Evolutionary conservation across 64 coral and sea anemone genomes (phyloP), one percentile per base, ranked within the genome.

Genomic region (Pocillopora verrucosa): DNA sequence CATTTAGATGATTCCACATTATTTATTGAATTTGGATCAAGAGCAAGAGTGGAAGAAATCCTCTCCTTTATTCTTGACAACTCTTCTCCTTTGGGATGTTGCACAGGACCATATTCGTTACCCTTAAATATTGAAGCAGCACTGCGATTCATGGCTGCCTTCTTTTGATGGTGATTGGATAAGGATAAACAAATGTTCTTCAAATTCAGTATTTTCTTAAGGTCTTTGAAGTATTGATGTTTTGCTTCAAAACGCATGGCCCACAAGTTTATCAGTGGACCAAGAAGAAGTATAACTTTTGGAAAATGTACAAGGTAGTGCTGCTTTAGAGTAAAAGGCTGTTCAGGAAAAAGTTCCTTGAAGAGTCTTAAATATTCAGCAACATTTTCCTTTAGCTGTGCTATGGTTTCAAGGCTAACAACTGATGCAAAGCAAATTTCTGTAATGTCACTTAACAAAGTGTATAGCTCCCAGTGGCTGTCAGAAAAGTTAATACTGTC

Each of bases 291-390:
- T 36, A 92, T 83, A 16, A 92, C 45, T 87, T 67, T 76, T 30
- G 90, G 90, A 59, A 92, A 87, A 61, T 92, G 90, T 22, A 92
- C 83, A 36, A 92, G 77, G 74, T 92, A 92, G 38, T 92, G 90
- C 56, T 83, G 65, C 72, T 92, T 92, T 1, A 84, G 90, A 22
- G 84, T 92, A 34, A 92, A 83, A 9, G 61, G 62, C 17, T 83
- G 61, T 6, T 68, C 80, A 22, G 81, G 80, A 76, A 92, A 92
- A 22, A 88, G 76, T 13, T 60, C 14, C 20, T 87, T 88, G 75
- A 92, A 92, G 22, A 76, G 87, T 26, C 10, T 41, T 15, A 92
- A 86, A 68, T 88, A 93, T 5, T 75, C 56, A 4, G 20, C 62
- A 26, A 92, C 59, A 34, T 11, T 5, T 16, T 56, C 37, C 37